A percentile compares a stretch with the other conserved stretches of the same genome.
Conservation (phyloP, 1,140 invertebrate species). For the Drosophila gunungcola region DNA sequence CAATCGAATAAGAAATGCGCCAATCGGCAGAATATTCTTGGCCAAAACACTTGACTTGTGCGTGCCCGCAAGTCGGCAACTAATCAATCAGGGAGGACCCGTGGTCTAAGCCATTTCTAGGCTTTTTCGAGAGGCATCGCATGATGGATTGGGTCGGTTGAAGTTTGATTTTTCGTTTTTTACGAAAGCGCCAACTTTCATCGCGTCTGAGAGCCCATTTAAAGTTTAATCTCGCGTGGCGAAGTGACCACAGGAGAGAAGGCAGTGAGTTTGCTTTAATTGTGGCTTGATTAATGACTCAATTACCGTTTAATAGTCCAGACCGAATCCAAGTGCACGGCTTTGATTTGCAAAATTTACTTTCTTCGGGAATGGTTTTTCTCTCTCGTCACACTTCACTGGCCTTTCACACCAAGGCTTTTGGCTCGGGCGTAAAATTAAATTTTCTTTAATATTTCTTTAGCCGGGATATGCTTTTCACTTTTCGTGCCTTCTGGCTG, state of each 20-base stretch:
- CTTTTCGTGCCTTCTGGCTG: constrained; percentile 33
- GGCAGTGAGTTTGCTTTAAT: constrained; percentile 40
- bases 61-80: constrained; percentile 55
- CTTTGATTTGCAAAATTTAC: constrained; percentile 32
- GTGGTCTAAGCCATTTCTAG: constrained; percentile 2
- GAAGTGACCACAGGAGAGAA: constrained; percentile 26
- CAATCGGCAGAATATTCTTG: constrained; percentile 36
- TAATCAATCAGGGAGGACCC: constrained; percentile 62
- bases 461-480: constrained; percentile 25
- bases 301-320: constrained; percentile 71
- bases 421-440: constrained; percentile 24
- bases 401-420: constrained; percentile 17
- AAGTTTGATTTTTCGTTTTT: constrained; percentile 30
- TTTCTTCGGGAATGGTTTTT: constrained; percentile 19
- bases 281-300: constrained; percentile 61
- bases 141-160: constrained; percentile 40
- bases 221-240: constrained; percentile 51
- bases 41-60: constrained; percentile 61
- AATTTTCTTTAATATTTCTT: constrained; percentile 50
- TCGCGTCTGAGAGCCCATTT: constrained; percentile 28
- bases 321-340: constrained; percentile 39
- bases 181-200: constrained; percentile 3
- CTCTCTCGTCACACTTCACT: constrained; percentile 44
- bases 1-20: constrained; percentile 36
- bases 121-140: constrained; percentile 11